phyloP scores from a whole-genome alignment of 1,140 invertebrate species.

The Calosoma granatense region DNA sequence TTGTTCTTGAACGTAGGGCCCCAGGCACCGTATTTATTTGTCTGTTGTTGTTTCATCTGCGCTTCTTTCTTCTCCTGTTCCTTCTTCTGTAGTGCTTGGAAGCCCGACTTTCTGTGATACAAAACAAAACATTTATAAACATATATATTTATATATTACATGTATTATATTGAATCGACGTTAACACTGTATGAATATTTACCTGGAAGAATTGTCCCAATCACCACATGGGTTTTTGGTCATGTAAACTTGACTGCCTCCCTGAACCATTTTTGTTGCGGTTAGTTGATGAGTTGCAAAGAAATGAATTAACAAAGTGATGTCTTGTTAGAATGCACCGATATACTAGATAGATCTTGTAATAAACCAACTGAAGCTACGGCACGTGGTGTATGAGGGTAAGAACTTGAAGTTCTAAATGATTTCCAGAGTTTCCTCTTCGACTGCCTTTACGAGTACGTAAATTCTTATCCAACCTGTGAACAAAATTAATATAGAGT shows the following conservation, averaged over 20 bases:
- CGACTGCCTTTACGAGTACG: constrained; percentile 61
- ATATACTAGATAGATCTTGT: not conserved
- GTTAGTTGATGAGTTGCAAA: constrained; percentile 10
- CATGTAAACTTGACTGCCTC: constrained; percentile 17
- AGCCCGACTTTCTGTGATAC: constrained; percentile 37
- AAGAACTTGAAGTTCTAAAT: constrained; percentile 64
- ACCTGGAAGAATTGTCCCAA: constrained; percentile 8
- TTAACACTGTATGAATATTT: too few relatives aligned
- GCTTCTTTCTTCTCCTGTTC: constrained; percentile 25
- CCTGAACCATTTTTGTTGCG: constrained; percentile 22
- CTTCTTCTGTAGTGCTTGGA: constrained; percentile 24
- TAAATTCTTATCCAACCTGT: constrained; percentile 61
- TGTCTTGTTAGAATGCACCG: not conserved
- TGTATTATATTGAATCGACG: constrained; percentile 1
- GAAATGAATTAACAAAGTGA: constrained; percentile 1
- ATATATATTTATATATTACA: constrained; percentile 10
- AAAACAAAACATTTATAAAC: constrained; percentile 13
- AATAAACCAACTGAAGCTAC: constrained; percentile 38
- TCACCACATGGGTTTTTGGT: constrained; percentile 29
- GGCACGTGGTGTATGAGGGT: constrained; percentile 73
- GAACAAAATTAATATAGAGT: constrained; percentile 23
- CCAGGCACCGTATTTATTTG: constrained; percentile 51
- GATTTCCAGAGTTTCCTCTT: constrained; percentile 65
- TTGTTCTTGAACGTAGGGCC: constrained; percentile 61
- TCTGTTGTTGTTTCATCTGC: constrained; percentile 36